phyloP scores from a whole-genome alignment of 2,113 vertebrate species.

The Sakesphorus luctuosus region DNA sequence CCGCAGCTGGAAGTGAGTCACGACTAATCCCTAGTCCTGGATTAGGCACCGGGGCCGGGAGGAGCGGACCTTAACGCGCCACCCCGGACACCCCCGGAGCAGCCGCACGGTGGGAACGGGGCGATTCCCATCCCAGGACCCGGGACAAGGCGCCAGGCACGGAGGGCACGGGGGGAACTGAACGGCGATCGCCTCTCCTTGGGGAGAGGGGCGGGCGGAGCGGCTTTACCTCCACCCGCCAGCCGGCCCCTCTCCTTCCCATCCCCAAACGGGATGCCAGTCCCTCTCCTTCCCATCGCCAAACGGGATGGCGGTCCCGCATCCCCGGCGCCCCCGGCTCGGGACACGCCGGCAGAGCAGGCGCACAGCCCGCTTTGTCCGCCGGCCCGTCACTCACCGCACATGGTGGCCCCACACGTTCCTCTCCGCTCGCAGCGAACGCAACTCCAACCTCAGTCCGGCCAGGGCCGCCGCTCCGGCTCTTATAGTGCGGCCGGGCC shows the following conservation, averaged over 20 bases:
- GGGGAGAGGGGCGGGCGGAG: not conserved
- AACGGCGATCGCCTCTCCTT: fast-evolving
- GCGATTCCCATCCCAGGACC: fast-evolving
- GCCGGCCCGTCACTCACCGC: slow-evolving; percentile 49
- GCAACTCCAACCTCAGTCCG: not conserved
- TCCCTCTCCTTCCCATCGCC: not conserved
- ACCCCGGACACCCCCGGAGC: fast-evolving
- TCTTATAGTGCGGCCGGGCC: slow-evolving; percentile 30
- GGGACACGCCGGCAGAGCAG: not conserved
- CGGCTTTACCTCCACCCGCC: not conserved
- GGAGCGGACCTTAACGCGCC: not conserved
- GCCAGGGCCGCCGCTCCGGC: not conserved
- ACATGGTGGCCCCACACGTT: slow-evolving; percentile 2
- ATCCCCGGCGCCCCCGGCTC: not conserved
- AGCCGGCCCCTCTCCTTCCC: not conserved
- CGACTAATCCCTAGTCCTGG: not conserved
- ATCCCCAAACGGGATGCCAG: not conserved
- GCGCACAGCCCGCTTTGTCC: not conserved
- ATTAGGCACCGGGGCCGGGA: not conserved
- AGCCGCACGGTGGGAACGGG: not conserved
- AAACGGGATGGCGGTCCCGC: not conserved
- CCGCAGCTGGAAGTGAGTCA: not conserved
- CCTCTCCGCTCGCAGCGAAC: not conserved
- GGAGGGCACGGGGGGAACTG: fast-evolving
- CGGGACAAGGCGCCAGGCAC: not conserved